These are phyloP conservation scores for Neodiprion lecontei DNA, from an alignment of 1,140 invertebrate genomes.

Conservation along the genomic window DNA sequence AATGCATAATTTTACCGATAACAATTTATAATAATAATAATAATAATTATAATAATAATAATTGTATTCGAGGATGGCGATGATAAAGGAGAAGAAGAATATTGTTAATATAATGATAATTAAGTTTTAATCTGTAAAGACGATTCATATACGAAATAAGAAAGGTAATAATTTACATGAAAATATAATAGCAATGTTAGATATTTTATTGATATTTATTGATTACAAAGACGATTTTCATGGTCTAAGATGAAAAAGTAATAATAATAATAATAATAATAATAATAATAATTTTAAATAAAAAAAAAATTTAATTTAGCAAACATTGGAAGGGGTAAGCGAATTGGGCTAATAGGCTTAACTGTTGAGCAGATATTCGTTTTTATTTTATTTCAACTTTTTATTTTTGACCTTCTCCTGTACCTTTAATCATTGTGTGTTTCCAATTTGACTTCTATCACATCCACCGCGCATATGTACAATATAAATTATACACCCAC, in stretches of 20 bases:
- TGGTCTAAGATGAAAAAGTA: conserved; percentile 28
- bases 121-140: conserved; percentile 54
- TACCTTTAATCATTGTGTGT: background rate
- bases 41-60: conserved; percentile 37
- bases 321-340: background rate
- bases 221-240: conserved; percentile 41
- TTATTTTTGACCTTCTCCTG: background rate
- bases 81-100: conserved; percentile 28
- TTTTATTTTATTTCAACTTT: background rate
- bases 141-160: conserved; percentile 34
- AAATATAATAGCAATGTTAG: conserved; percentile 59
- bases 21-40: conserved; percentile 35
- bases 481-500: background rate
- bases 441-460: background rate
- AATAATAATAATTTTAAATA: background rate
- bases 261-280: background rate
- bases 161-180: conserved; percentile 49
- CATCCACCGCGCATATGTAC: background rate
- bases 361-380: background rate
- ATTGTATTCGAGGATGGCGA: conserved; percentile 42
- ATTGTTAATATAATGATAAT: conserved; percentile 59
- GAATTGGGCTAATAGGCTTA: background rate
- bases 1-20: conserved; percentile 24
- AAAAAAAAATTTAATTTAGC: background rate
- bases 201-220: conserved; percentile 63